Evolutionary conservation across 2,113 vertebrate genomes (phyloP).

Genomic region (Desmodus rotundus): DNA sequence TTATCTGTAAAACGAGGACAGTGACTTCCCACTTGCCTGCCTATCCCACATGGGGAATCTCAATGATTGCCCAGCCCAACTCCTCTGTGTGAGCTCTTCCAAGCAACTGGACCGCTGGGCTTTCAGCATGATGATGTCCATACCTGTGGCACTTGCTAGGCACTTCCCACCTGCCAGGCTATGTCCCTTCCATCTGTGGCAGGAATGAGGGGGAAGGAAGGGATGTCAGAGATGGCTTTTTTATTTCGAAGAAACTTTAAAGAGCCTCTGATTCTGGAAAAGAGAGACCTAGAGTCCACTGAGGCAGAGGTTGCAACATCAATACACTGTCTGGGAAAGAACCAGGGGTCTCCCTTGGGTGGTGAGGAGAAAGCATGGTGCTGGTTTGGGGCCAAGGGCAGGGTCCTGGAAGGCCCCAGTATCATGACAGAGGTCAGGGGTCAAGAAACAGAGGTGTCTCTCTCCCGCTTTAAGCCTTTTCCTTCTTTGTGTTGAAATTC

Average conservation of each 20-base stretch:
- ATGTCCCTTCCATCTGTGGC: not conserved
- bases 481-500: not conserved
- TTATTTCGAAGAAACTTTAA: not conserved
- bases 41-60: not conserved
- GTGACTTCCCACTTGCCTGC: not conserved
- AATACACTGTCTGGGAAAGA: not conserved
- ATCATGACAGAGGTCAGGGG: not conserved
- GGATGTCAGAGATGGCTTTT: not conserved
- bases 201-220: not conserved
- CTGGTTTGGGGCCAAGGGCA: not conserved
- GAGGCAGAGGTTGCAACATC: not conserved
- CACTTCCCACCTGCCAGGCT: not conserved
- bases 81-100: not conserved
- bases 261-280: not conserved
- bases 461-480: not conserved
- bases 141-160: not conserved
- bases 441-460: not conserved
- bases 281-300: not conserved
- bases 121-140: not conserved
- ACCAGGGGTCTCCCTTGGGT: not conserved
- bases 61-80: not conserved
- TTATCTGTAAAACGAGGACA: not conserved
- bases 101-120: not conserved
- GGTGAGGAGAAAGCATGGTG: not conserved
- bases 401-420: not conserved